Percentiles rank a stretch among this genome's conserved stretches.
These are phyloP conservation scores for Diabrotica undecimpunctata DNA, from an alignment of 1,140 invertebrate species.

Conservation along the genomic window DNA sequence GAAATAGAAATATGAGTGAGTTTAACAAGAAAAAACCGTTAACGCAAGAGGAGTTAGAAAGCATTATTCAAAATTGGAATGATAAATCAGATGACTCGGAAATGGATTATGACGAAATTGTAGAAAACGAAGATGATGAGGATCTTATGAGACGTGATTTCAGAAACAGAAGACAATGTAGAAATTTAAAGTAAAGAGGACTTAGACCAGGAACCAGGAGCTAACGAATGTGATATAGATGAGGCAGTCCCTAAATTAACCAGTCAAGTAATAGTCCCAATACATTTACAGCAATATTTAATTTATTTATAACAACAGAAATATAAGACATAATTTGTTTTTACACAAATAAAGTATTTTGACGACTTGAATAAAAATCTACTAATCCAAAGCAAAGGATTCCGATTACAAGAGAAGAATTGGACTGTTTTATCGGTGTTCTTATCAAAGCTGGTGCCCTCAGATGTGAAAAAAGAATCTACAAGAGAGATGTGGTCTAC, in stretches of 20 bases:
- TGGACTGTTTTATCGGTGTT: conserved; percentile 15
- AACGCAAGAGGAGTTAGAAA: no score
- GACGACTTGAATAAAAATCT: conserved; percentile 20
- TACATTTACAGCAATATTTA: no score
- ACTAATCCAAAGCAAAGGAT: conserved; percentile 16
- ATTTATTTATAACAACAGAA: conserved; percentile 12
- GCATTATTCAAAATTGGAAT: no score
- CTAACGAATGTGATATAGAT: conserved; percentile 16
- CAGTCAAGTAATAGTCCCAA: no score
- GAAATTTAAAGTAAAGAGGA: no score
- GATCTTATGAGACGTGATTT: not conserved
- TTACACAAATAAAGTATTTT: conserved; percentile 20
- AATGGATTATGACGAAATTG: conserved; percentile 1
- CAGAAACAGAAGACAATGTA: conserved; percentile 22
- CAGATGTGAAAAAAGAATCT: conserved; percentile 20
- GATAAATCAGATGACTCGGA: no score
- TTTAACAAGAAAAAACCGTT: no score
- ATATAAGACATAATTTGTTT: conserved; percentile 13
- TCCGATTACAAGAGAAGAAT: conserved; percentile 14
- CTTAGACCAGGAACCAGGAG: conserved; percentile 17
- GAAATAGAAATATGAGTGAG: no score
- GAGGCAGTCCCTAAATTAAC: conserved; percentile 11
- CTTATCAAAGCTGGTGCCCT: conserved; percentile 27
- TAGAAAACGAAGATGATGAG: not conserved
- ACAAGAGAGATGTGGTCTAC: no score